Percentiles rank a stretch among this genome's conserved stretches.
These are phyloP conservation scores for Tragulus kanchil DNA, from an alignment of 2,113 vertebrate genomes.

Conservation along the genomic window DNA sequence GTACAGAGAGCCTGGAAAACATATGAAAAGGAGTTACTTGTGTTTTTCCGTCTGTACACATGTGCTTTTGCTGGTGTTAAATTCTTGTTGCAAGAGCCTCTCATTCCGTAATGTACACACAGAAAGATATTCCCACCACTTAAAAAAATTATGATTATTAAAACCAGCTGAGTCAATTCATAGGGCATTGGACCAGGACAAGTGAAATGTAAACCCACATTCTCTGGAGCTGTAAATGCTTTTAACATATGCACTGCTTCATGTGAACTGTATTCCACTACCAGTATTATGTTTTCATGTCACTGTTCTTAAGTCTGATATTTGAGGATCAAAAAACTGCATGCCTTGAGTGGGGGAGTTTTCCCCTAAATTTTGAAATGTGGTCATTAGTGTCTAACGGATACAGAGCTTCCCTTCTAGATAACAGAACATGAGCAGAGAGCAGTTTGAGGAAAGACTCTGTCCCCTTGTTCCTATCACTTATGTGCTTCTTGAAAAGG, in stretches of 20 bases:
- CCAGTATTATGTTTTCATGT: constrained; percentile 69
- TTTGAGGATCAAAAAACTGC: neutral
- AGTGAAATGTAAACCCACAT: constrained; percentile 85
- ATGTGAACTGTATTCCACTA: constrained; percentile 81
- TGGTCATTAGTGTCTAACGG: neutral
- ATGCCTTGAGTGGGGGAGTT: neutral
- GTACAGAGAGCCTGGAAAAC: constrained; percentile 76
- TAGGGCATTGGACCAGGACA: constrained; percentile 85
- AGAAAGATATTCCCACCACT: constrained; percentile 87
- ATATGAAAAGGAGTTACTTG: constrained; percentile 82
- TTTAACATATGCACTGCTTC: constrained; percentile 80
- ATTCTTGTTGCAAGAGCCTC: constrained; percentile 86
- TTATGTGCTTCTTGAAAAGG: neutral
- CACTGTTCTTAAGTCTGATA: neutral
- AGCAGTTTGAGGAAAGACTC: neutral
- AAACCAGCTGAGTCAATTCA: constrained; percentile 89
- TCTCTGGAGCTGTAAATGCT: constrained; percentile 83
- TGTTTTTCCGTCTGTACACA: constrained; percentile 85
- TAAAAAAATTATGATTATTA: constrained; percentile 73
- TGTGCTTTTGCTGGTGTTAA: constrained; percentile 86
- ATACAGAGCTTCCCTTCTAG: neutral
- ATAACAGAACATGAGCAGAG: neutral
- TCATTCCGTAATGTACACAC: constrained; percentile 85
- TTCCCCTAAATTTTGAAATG: neutral
- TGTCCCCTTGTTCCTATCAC: neutral